Evolutionary conservation across 2,797 vertebrate species (phyloP).

Genomic region (Hafferia zeledoni): DNA sequence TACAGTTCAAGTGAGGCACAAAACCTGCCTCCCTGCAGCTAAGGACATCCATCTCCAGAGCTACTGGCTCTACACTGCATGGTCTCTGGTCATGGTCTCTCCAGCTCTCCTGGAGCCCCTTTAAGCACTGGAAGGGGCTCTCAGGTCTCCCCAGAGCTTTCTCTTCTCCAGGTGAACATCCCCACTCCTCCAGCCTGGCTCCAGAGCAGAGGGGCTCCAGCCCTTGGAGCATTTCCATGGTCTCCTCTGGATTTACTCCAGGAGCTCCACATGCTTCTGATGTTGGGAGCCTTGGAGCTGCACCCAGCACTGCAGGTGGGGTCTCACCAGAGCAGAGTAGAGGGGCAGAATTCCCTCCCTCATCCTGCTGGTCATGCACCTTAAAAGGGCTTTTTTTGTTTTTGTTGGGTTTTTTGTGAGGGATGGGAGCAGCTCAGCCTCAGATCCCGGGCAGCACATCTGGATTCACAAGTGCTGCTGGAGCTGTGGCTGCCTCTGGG

Average conservation of each 20-base stretch:
- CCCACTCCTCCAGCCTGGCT: not conserved
- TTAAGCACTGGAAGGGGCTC: not conserved
- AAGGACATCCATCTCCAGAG: not conserved
- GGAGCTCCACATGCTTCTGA: not conserved
- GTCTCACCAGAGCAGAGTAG: not conserved
- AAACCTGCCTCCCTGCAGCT: not conserved
- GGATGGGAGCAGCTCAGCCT: not conserved
- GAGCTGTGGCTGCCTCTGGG: not conserved
- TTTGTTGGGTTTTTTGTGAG: not conserved
- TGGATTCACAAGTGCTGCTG: not conserved
- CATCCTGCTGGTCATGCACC: not conserved
- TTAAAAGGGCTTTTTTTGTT: not conserved
- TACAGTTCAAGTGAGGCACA: not conserved
- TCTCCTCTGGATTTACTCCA: rapidly evolving
- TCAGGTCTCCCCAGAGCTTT: not conserved
- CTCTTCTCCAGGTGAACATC: not conserved
- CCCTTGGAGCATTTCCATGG: not conserved
- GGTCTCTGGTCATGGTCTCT: not conserved
- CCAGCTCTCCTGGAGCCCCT: not conserved
- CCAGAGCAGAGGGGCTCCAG: not conserved
- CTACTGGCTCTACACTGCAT: too few species aligned
- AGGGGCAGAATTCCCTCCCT: not conserved
- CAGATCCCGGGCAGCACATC: not conserved
- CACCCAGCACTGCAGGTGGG: not conserved
- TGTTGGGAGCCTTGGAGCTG: not conserved